Base-by-base conservation (phyloP, 2,113 vertebrate species). In the Entelurus aequoreus region DNA sequence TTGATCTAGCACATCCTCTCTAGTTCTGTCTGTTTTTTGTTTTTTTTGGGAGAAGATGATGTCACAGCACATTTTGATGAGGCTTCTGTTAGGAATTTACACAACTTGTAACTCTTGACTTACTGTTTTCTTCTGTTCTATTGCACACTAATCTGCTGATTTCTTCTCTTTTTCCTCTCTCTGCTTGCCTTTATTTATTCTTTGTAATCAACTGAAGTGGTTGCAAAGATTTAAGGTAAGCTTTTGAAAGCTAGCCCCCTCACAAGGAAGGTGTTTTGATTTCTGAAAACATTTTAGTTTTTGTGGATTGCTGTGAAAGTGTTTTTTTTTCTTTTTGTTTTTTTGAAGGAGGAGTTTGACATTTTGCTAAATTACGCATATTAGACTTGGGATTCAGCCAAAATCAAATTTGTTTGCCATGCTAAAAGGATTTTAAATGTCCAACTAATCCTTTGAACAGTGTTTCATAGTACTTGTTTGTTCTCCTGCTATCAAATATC, bases 171-270 rank as follows among this genome's bases (percentile, higher is more conserved):
- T 48, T 37, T 48, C 28, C 21, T 74, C 88, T 93, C 62, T 92
- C 90, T 79, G 80, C 90, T 88, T 90, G 91, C 88, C 89, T 86
- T 90, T 92, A 92, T 93, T 89, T 92, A 85, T 94, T 92, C 92
- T 89, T 89, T 90, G 92, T 91, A 92, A 86, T 92, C 92, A 93
- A 92, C 94, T 14, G 78, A 93, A 99, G 97, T 99, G 97, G 97
- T 98, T 99, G 93, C 95, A 96, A 94, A 98, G 97, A 94, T 99
- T 99, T 93, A 99, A 99, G 97, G 97, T 99, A 98, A 99, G 97
- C 68, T 90, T 87, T 91, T 84, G 15, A 53, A 74, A 66, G 48
- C 71, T 48, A 71, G 56, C 42, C 53, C n/a, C 48, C 56, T 62
- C 65, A 56, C 0, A 0, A 63, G 19, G 14, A 46, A 47, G 48